These are phyloP conservation scores for Nymphalis urticae DNA, from an alignment of 2,888 invertebrate species.

Conservation along the genomic window DNA sequence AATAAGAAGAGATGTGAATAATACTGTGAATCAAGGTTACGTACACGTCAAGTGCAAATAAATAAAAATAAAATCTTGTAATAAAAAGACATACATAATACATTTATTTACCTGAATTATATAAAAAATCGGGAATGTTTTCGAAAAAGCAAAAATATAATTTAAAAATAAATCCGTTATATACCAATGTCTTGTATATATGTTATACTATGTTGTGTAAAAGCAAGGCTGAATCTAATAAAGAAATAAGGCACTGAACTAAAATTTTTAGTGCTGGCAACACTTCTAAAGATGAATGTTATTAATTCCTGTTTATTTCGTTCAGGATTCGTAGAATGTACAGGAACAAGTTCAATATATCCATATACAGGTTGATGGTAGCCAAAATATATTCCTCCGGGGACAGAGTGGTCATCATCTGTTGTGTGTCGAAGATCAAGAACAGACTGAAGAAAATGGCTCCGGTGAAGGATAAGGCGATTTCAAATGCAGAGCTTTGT, in stretches of 20 bases:
- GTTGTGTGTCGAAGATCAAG: constrained; percentile 92
- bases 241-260: neutral
- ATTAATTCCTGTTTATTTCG: constrained; percentile 78
- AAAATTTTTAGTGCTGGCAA: constrained; percentile 20
- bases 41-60: no score
- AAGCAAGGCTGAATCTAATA: no score
- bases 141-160: no score
- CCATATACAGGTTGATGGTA: constrained; percentile 92
- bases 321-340: constrained; percentile 89
- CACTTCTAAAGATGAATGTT: neutral
- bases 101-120: no score
- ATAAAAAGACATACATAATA: no score
- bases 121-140: no score
- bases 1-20: neutral
- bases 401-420: constrained; percentile 89
- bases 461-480: constrained; percentile 87
- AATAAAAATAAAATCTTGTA: no score
- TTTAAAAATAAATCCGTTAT: no score
- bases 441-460: constrained; percentile 89
- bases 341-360: constrained; percentile 92
- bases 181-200: no score
- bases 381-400: constrained; percentile 94
- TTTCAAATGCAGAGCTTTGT: constrained; percentile 86
- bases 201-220: no score
- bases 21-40: neutral